These are phyloP conservation scores for Plectrocnemia conspersa DNA, from an alignment of 1,140 invertebrate genomes.

Conservation along the genomic window DNA sequence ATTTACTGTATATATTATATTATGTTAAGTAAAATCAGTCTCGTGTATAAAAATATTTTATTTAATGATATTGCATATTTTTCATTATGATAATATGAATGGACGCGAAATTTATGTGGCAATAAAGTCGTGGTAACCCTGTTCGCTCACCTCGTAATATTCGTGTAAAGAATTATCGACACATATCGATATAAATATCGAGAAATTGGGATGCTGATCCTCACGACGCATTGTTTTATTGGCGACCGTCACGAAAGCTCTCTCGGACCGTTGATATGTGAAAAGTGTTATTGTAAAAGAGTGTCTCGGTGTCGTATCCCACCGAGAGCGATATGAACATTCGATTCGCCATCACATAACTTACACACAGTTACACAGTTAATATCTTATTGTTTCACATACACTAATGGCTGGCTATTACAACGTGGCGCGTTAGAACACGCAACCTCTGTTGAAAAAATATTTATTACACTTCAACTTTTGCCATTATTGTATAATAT, in stretches of 20 bases:
- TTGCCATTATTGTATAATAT: too few relatives aligned
- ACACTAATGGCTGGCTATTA: constrained; percentile 13
- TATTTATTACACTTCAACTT: too few relatives aligned
- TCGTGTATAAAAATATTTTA: too few relatives aligned
- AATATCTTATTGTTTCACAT: constrained; percentile 20
- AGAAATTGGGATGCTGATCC: constrained; percentile 6
- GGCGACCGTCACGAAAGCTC: constrained; percentile 9
- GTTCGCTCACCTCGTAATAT: too few relatives aligned
- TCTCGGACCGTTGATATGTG: constrained; percentile 1
- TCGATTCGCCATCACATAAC: constrained; percentile 9
- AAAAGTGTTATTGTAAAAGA: constrained; percentile 1
- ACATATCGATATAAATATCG: constrained; percentile 17
- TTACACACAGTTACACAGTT: constrained; percentile 9
- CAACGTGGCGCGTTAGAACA: constrained; percentile 9
- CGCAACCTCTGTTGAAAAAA: too few relatives aligned
- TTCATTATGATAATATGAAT: too few relatives aligned
- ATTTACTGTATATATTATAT: too few relatives aligned
- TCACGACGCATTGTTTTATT: constrained; percentile 7
- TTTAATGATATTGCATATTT: too few relatives aligned
- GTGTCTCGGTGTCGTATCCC: constrained; percentile 7
- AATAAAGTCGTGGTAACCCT: too few relatives aligned
- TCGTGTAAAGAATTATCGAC: too few relatives aligned
- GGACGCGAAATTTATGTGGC: too few relatives aligned
- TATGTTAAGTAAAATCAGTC: too few relatives aligned
- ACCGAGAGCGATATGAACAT: constrained; percentile 3